Conservation (phyloP, 2,888 invertebrate species). For the Heliconius cydno region DNA sequence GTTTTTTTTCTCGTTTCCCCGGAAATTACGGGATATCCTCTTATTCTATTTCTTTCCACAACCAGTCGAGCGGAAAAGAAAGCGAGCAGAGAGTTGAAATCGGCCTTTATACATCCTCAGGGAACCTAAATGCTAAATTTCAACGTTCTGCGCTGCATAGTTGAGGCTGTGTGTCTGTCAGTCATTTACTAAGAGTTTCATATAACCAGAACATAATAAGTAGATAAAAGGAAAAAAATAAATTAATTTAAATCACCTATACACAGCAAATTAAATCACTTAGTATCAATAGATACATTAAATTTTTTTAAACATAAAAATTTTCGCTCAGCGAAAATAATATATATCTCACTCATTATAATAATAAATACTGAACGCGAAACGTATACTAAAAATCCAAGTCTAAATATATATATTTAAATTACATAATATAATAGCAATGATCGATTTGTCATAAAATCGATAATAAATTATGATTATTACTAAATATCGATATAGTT, state of each 20-base stretch:
- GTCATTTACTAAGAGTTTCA: not conserved
- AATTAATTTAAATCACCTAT: conserved; percentile 48
- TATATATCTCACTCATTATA: conserved; percentile 66
- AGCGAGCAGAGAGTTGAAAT: too few relatives aligned
- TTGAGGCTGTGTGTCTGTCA: not conserved
- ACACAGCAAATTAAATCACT: conserved; percentile 80
- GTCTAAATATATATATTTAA: conserved; percentile 45
- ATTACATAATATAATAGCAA: not conserved
- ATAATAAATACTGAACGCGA: conserved; percentile 56
- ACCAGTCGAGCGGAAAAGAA: too few relatives aligned
- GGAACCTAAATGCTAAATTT: not conserved
- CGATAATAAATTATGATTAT: conserved; percentile 1
- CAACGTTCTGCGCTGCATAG: not conserved
- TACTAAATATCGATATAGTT: conserved; percentile 15
- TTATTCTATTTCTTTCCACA: too few relatives aligned
- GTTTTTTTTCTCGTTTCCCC: too few relatives aligned
- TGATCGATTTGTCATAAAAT: conserved; percentile 11
- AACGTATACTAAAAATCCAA: conserved; percentile 48
- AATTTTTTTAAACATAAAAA: conserved; percentile 55
- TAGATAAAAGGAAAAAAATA: conserved; percentile 5
- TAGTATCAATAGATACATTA: conserved; percentile 69
- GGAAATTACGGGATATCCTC: too few relatives aligned
- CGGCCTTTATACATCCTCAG: not conserved
- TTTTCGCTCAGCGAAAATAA: conserved; percentile 74
- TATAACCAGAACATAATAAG: not conserved